A percentile compares a stretch with the other conserved stretches of the same genome.
phyloP scores from a whole-genome alignment of 1,140 invertebrate genomes.

The Nebria ingens region DNA sequence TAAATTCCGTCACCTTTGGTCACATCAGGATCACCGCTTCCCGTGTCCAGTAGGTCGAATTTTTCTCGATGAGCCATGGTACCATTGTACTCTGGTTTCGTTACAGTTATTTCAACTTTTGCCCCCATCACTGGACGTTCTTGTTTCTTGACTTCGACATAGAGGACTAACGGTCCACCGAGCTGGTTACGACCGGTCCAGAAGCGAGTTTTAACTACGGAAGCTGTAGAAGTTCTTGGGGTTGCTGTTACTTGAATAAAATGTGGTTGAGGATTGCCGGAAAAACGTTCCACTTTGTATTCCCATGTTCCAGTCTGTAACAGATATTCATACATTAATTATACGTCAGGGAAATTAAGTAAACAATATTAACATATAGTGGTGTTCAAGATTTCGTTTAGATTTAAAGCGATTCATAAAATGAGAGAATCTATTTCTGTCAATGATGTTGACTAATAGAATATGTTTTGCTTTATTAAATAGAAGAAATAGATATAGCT shows the following conservation, averaged over 20 bases:
- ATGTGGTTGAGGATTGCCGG: constrained; percentile 46
- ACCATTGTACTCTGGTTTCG: constrained; percentile 32
- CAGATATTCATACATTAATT: constrained; percentile 12
- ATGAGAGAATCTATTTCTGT: no score
- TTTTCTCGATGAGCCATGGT: constrained; percentile 33
- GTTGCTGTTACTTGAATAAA: constrained; percentile 43
- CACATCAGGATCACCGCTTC: constrained; percentile 53
- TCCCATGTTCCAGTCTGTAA: constrained; percentile 45
- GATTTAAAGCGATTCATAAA: no score
- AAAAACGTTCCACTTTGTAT: constrained; percentile 43
- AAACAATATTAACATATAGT: constrained; percentile 10
- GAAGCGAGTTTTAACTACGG: constrained; percentile 33
- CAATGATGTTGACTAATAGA: no score
- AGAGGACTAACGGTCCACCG: constrained; percentile 35
- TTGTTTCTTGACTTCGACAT: constrained; percentile 42
- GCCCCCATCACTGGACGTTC: constrained; percentile 40
- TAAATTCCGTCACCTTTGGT: constrained; percentile 55
- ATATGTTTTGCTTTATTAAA: no score
- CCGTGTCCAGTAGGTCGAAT: constrained; percentile 46
- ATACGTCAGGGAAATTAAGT: no score
- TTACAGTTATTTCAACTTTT: constrained; percentile 40
- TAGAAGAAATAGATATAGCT: constrained; percentile 15
- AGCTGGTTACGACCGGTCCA: constrained; percentile 31
- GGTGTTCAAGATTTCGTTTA: background rate
- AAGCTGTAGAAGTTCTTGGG: constrained; percentile 30